A percentile compares a stretch with the other conserved stretches of the same genome.
phyloP scores from a whole-genome alignment of 2,888 invertebrate species.

The Trimorus sp. region DNA sequence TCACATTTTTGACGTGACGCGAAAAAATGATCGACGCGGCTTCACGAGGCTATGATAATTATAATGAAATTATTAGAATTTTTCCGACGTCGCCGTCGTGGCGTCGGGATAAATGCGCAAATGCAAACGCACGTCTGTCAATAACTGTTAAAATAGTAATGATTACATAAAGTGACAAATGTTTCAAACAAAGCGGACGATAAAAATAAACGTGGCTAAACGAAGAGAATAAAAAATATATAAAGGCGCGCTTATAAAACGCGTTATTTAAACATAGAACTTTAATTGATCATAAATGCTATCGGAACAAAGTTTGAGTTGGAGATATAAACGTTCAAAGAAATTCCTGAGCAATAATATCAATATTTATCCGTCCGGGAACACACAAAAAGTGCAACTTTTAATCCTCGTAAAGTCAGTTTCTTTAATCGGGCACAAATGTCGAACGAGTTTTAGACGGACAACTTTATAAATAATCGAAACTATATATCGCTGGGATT shows the following conservation, averaged over 20 bases:
- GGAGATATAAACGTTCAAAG: conserved; percentile 52
- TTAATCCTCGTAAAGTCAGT: not conserved
- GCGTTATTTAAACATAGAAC: conserved; percentile 54
- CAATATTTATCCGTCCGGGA: conserved; percentile 47
- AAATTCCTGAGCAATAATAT: conserved; percentile 49
- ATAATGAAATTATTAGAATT: conserved; percentile 19
- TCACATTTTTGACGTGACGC: not conserved
- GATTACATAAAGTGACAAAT: conserved; percentile 51
- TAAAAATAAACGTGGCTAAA: conserved; percentile 51
- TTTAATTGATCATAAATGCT: conserved; percentile 61
- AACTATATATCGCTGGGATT: too few species aligned
- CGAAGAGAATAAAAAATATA: conserved; percentile 46
- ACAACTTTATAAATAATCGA: too few species aligned
- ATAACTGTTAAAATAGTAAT: conserved; percentile 44
- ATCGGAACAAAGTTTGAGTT: conserved; percentile 56
- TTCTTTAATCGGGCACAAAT: not conserved
- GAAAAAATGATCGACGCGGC: too few species aligned
- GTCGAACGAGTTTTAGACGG: not conserved
- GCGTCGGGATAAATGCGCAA: conserved; percentile 21
- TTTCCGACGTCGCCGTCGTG: not conserved
- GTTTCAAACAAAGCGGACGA: conserved; percentile 42
- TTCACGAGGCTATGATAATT: not conserved
- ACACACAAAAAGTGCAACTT: conserved; percentile 11
- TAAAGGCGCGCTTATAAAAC: conserved; percentile 48
- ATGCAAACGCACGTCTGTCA: conserved; percentile 11